These are phyloP conservation scores for silkworm (Bombyx mori) DNA, from an alignment of 1,140 invertebrate species.

Conservation along the genomic window DNA sequence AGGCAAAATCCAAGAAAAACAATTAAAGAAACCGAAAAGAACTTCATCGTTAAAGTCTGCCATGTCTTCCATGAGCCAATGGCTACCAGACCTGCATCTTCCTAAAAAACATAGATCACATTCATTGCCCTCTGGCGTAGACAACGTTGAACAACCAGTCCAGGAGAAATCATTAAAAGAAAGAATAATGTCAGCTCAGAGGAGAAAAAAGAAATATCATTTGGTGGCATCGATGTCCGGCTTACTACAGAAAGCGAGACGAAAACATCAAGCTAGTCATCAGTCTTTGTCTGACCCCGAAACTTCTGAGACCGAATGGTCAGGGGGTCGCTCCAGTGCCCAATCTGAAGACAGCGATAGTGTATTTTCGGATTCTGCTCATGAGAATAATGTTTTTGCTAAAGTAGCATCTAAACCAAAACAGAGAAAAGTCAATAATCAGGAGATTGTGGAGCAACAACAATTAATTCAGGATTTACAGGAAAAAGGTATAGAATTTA, in stretches of 20 bases:
- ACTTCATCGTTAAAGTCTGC: slow-evolving; percentile 84
- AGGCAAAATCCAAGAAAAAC: slow-evolving; percentile 72
- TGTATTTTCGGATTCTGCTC: slow-evolving; percentile 76
- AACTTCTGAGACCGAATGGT: slow-evolving; percentile 84
- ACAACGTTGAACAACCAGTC: slow-evolving; percentile 67
- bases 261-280: slow-evolving; percentile 73
- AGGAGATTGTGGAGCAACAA: slow-evolving; percentile 66
- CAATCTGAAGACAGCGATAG: slow-evolving; percentile 81
- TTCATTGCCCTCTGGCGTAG: slow-evolving; percentile 81
- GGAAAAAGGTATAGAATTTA: slow-evolving; percentile 57
- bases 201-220: slow-evolving; percentile 83
- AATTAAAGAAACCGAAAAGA: slow-evolving; percentile 77
- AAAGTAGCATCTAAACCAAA: slow-evolving; percentile 74
- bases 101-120: slow-evolving; percentile 84
- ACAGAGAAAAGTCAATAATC: slow-evolving; percentile 65
- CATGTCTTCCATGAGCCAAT: slow-evolving; percentile 84
- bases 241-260: slow-evolving; percentile 83
- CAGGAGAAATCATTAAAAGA: slow-evolving; percentile 64
- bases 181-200: slow-evolving; percentile 57
- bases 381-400: slow-evolving; percentile 75
- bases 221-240: slow-evolving; percentile 85
- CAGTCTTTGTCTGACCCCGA: slow-evolving; percentile 83
- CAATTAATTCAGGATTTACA: slow-evolving; percentile 65
- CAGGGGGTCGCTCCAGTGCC: slow-evolving; percentile 75
- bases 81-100: slow-evolving; percentile 86